A percentile compares a stretch with the other conserved stretches of the same genome.
Conservation (phyloP, 2,797 vertebrate genomes). For the Rhinichthys osculus region DNA sequence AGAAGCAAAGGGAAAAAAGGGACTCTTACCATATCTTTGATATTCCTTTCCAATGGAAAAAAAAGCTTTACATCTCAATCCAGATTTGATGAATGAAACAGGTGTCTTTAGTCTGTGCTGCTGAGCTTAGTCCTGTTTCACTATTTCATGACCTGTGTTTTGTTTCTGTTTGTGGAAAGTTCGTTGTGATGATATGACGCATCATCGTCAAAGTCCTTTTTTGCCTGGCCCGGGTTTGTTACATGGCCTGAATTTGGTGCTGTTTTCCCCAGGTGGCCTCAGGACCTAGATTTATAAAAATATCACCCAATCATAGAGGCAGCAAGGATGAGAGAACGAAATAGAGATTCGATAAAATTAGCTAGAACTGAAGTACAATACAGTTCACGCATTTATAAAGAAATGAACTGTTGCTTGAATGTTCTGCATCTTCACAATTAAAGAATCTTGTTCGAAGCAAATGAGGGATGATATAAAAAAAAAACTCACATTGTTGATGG, state of each 20-base stretch:
- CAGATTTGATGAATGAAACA: conserved; percentile 13
- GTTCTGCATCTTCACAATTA: not conserved
- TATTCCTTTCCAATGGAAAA: not conserved
- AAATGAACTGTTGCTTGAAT: not conserved
- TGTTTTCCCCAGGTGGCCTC: conserved; percentile 81
- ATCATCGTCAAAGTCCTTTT: conserved; percentile 58
- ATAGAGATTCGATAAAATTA: conserved; percentile 62
- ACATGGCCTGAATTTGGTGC: conserved; percentile 65
- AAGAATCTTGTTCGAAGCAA: not conserved
- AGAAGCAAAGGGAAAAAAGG: not conserved
- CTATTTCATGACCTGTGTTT: conserved; percentile 34
- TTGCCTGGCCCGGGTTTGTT: conserved; percentile 58
- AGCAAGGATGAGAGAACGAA: conserved; percentile 73
- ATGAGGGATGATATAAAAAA: not conserved
- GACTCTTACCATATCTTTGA: conserved; percentile 46
- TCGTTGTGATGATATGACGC: conserved; percentile 51
- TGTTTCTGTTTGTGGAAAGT: conserved; percentile 41
- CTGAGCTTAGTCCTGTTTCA: not conserved
- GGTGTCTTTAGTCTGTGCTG: not conserved
- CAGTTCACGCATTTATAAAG: not conserved
- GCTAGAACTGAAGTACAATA: conserved; percentile 46
- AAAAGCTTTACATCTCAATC: not conserved
- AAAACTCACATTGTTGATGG: not conserved
- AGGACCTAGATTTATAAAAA: conserved; percentile 87
- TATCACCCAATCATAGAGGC: conserved; percentile 82